Percentiles rank a stretch among this genome's conserved stretches.
Evolutionary conservation across 2,797 vertebrate genomes (phyloP).

Genomic region (Aldrovandia affinis): DNA sequence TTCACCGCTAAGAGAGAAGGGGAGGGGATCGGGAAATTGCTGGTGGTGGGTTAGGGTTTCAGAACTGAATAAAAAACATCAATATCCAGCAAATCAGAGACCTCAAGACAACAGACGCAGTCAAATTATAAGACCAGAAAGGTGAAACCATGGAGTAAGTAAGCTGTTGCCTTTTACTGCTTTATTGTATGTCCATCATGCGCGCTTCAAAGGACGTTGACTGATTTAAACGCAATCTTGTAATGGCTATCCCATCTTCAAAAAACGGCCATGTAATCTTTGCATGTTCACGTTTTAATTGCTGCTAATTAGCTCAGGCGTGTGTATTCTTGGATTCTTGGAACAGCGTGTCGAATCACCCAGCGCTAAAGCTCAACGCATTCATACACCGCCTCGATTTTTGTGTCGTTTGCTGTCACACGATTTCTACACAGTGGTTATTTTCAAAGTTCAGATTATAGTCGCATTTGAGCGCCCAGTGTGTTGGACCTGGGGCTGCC

Average conservation of each 20-base stretch:
- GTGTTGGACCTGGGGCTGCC: neutral
- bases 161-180: neutral
- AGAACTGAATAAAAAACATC: neutral
- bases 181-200: neutral
- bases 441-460: slow-evolving; percentile 8
- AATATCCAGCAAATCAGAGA: neutral
- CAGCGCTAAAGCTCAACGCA: neutral
- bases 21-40: slow-evolving; percentile 20
- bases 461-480: slow-evolving; percentile 3
- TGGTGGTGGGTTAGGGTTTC: slow-evolving; percentile 19
- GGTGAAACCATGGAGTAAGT: slow-evolving; percentile 36
- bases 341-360: neutral
- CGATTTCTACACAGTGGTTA: slow-evolving; percentile 8
- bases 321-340: neutral
- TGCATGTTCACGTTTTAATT: neutral
- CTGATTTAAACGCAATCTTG: neutral
- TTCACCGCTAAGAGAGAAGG: slow-evolving; percentile 26
- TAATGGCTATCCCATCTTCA: neutral
- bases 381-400: neutral
- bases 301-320: neutral
- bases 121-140: slow-evolving; percentile 12
- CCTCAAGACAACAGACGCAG: neutral
- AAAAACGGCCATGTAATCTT: neutral
- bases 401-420: neutral
- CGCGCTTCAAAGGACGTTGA: neutral